Conservation (phyloP, 2,888 invertebrate genomes). For the Crossocerus cetratus region DNA sequence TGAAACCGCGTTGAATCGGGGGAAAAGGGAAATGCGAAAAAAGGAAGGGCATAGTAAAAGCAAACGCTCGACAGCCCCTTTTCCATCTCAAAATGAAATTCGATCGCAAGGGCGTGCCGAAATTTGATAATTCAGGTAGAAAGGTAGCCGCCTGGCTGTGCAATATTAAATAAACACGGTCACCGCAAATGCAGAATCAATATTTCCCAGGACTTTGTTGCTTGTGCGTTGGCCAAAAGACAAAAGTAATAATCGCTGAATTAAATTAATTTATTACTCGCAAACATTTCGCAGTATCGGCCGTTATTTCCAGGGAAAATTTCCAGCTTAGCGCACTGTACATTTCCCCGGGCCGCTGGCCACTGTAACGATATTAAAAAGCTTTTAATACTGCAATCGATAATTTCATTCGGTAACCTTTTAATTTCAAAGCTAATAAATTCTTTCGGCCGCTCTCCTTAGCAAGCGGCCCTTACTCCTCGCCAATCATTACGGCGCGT, state of each 20-base stretch:
- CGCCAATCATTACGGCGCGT: background rate
- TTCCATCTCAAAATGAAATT: constrained; percentile 53
- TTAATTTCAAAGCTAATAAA: background rate
- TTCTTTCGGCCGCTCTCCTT: background rate
- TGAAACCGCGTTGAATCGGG: constrained; percentile 41
- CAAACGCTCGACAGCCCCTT: constrained; percentile 36
- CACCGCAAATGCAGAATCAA: too few species aligned
- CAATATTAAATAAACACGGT: too few species aligned
- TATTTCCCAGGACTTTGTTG: background rate
- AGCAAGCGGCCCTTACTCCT: background rate
- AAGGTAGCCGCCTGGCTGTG: constrained; percentile 17
- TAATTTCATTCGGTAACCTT: background rate
- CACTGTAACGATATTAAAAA: background rate
- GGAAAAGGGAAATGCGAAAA: constrained; percentile 36
- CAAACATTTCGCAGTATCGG: background rate
- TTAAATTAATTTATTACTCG: background rate
- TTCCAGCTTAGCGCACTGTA: background rate
- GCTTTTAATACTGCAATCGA: constrained; percentile 1
- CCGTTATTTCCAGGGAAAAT: background rate
- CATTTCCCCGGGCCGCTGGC: background rate
- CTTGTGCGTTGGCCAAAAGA: background rate
- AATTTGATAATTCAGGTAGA: constrained; percentile 51
- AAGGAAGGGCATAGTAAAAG: constrained; percentile 1
- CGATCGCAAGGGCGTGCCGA: constrained; percentile 41
- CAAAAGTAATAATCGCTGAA: background rate